These are phyloP conservation scores for Teleogryllus oceanicus DNA, from an alignment of 2,888 invertebrate species.

Conservation along the genomic window DNA sequence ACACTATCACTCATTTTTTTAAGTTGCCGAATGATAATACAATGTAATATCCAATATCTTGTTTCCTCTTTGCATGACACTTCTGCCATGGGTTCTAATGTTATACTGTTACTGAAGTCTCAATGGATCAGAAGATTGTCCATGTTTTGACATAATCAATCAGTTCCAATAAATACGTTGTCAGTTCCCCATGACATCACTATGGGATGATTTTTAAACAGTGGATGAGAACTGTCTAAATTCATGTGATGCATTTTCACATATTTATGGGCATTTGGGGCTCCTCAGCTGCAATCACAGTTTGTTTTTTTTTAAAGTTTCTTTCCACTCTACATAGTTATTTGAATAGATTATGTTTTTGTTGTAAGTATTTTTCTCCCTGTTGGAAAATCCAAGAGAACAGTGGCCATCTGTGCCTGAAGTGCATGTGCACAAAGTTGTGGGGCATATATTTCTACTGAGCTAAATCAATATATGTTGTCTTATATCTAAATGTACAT, in stretches of 20 bases:
- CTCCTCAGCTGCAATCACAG: background rate
- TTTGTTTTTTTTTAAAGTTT: background rate
- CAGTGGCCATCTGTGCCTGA: no score
- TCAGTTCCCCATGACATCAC: background rate
- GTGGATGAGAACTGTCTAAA: no score
- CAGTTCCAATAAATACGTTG: background rate
- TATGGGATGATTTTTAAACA: no score
- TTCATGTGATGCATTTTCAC: no score
- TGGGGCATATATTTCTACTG: no score
- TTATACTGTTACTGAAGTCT: slow-evolving; percentile 1
- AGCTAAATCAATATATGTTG: no score
- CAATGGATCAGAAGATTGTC: background rate
- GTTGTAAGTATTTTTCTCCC: no score
- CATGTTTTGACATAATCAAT: background rate
- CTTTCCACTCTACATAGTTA: no score
- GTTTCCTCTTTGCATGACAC: slow-evolving; percentile 20
- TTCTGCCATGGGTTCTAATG: slow-evolving; percentile 18
- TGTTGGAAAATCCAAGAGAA: no score
- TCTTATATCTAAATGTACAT: no score
- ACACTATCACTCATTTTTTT: slow-evolving; percentile 28
- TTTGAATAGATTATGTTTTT: no score
- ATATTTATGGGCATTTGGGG: background rate
- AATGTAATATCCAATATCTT: slow-evolving; percentile 11
- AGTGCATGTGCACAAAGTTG: no score
- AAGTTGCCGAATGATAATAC: slow-evolving; percentile 28